Percentiles rank a stretch among this genome's conserved stretches.
Evolutionary conservation across 1,140 invertebrate genomes (phyloP).

Genomic region (Proctacanthus coquilletti): DNA sequence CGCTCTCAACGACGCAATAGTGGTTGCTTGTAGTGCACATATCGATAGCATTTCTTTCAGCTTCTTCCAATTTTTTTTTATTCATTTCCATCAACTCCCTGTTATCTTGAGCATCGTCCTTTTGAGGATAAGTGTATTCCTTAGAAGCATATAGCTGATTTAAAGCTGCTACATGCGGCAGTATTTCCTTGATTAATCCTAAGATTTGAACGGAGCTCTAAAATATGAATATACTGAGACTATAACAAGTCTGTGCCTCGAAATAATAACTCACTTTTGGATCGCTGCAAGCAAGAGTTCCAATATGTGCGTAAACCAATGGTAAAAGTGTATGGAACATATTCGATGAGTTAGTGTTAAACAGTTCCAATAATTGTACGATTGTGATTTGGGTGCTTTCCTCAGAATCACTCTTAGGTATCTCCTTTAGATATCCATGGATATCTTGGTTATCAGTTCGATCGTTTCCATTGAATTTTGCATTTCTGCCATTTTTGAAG

Average conservation of each 20-base stretch:
- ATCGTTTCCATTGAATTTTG: conserved; percentile 29
- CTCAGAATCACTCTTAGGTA: conserved; percentile 19
- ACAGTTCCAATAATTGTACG: conserved; percentile 21
- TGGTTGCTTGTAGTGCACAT: conserved; percentile 54
- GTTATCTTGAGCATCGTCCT: background rate
- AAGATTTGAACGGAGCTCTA: conserved; percentile 82
- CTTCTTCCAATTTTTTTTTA: conserved; percentile 2
- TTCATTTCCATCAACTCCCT: conserved; percentile 1
- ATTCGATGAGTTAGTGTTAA: conserved; percentile 26
- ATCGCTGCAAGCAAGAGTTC: conserved; percentile 63
- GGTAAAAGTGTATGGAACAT: conserved; percentile 61
- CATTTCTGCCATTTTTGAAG: conserved; percentile 18
- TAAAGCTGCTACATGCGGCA: conserved; percentile 76
- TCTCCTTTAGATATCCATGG: conserved; percentile 1
- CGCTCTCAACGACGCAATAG: conserved; percentile 87
- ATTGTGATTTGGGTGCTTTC: conserved; percentile 14
- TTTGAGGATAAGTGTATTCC: conserved; percentile 18
- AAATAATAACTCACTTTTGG: conserved; percentile 44
- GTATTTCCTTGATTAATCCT: conserved; percentile 74
- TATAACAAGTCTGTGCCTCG: background rate
- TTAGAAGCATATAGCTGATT: conserved; percentile 47
- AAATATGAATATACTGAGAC: too few relatives aligned
- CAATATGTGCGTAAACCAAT: conserved; percentile 62
- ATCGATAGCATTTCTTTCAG: conserved; percentile 7
- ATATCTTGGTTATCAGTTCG: conserved; percentile 19